Base-by-base conservation (phyloP, 2,888 invertebrate genomes). In the Hirudinaria manillensis region DNA sequence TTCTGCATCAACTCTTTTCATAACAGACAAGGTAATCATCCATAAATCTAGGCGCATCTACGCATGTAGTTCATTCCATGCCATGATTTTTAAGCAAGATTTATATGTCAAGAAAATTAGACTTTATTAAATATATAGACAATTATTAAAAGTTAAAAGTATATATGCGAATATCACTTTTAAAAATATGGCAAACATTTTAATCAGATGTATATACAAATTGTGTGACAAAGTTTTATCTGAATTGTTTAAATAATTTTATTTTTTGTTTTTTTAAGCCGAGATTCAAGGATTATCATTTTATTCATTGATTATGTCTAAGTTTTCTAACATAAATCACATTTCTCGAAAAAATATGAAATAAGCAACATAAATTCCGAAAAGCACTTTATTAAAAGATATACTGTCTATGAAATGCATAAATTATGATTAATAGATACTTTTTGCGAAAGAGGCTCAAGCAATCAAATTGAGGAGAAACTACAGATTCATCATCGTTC, bases 401-500 rank as follows among this genome's bases (percentile, higher is more conserved):
- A 32, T 34, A 68, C 13, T 4, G 27, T 45, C n/a, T 36, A 27
- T 38, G 38, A 38, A 36, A n/a, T 36, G 7, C 6, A 24, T 34
- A 51, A 70, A 72, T 53, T 24, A 2, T 45, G 1, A 51, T 45
- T 0, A 34, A 51, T 34, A 72, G 72, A n/a, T 72, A n/a, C 32
- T 72, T 34, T 53, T 29, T 55, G 53, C 72, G 16, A 55, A n/a
- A 19, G 72, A 72, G 24, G 21, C 13, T 24, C 24, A n/a, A 29
- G 24, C 72, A 2, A 4, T 24, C 3, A 72, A 19, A 55, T 51
- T 72, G 32, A 34, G 53, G 24, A 55, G n/a, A 19, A 72, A 72
- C 19, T 72, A 72, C 55, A 24, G 72, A 16, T 51, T 72, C 56
- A 72, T 72, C 72, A 53, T 72, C 34, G 56, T 55, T 24, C 72